Evolutionary conservation across 2,888 invertebrate species (phyloP).

Genomic region (Prosopocoilus inquinatus): DNA sequence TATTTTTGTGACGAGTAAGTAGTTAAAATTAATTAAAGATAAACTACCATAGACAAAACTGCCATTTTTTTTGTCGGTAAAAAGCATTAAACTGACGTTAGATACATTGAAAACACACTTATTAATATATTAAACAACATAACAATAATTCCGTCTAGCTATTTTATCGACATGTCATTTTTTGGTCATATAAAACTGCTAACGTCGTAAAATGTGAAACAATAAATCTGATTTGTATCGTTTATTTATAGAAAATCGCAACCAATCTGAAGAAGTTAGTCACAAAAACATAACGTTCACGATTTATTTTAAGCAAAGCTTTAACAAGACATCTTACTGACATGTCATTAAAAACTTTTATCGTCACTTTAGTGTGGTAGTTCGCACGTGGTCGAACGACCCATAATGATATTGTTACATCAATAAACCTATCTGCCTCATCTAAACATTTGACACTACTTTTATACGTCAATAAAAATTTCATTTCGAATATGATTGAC

Average conservation of each 20-base stretch:
- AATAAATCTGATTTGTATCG: background rate
- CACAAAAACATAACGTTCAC: too few species aligned
- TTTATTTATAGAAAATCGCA: background rate
- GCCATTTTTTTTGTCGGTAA: too few species aligned
- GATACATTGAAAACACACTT: too few species aligned
- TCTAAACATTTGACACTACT: constrained; percentile 49
- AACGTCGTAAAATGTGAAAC: background rate
- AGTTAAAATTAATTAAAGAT: too few species aligned
- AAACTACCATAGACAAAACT: too few species aligned
- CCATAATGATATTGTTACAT: constrained; percentile 52
- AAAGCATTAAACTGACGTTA: too few species aligned
- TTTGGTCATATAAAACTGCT: background rate
- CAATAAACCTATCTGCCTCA: constrained; percentile 50
- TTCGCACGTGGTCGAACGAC: constrained; percentile 49
- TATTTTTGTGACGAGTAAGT: too few species aligned
- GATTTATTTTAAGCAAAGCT: constrained; percentile 10
- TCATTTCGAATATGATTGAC: constrained; percentile 51
- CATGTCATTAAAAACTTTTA: constrained; percentile 51
- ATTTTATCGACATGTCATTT: background rate
- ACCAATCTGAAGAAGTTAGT: background rate
- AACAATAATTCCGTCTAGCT: background rate
- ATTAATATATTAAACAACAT: too few species aligned
- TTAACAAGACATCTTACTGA: constrained; percentile 17
- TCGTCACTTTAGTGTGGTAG: constrained; percentile 49
- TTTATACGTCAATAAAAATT: constrained; percentile 52